These are phyloP conservation scores for Drosophila parthenogenetica DNA, from an alignment of 2,888 invertebrate species.

Conservation along the genomic window DNA sequence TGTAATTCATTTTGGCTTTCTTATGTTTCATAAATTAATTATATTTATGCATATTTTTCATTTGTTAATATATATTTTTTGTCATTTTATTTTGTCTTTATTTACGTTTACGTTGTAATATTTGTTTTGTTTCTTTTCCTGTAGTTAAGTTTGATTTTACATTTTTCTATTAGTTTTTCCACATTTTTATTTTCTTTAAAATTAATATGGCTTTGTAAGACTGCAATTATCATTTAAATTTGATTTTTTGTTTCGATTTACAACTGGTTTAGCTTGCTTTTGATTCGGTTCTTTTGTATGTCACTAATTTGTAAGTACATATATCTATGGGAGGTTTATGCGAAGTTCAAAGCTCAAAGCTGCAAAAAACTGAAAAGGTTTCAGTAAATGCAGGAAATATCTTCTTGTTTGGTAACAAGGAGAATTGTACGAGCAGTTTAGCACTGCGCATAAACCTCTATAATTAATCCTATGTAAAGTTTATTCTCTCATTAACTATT, in stretches of 20 bases:
- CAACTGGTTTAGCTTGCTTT: slow-evolving; percentile 52
- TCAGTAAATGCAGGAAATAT: slow-evolving; percentile 23
- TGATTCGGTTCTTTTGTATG: slow-evolving; percentile 28
- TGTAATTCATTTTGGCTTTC: slow-evolving; percentile 54
- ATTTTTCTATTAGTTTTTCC: slow-evolving; percentile 57
- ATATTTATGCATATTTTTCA: slow-evolving; percentile 66
- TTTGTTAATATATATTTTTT: slow-evolving; percentile 44
- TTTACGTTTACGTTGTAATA: slow-evolving; percentile 30
- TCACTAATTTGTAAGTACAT: slow-evolving; percentile 29
- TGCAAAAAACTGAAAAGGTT: slow-evolving; percentile 20
- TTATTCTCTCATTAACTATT: slow-evolving; percentile 16
- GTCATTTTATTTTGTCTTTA: slow-evolving; percentile 25
- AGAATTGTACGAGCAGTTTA: slow-evolving; percentile 19
- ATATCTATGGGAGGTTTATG: slow-evolving; percentile 45
- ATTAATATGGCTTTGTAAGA: slow-evolving; percentile 29
- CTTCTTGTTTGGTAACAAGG: slow-evolving; percentile 8
- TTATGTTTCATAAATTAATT: slow-evolving; percentile 62
- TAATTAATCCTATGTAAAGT: slow-evolving; percentile 43
- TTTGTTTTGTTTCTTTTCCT: slow-evolving; percentile 61
- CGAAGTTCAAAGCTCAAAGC: slow-evolving; percentile 28
- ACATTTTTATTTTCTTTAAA: slow-evolving; percentile 14
- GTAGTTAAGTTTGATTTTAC: slow-evolving; percentile 80
- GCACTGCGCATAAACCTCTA: slow-evolving; percentile 46
- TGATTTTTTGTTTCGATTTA: slow-evolving; percentile 62
- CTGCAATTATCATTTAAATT: slow-evolving; percentile 34